phyloP scores from a whole-genome alignment of 2,797 vertebrate genomes.

The Myotis pilosus region DNA sequence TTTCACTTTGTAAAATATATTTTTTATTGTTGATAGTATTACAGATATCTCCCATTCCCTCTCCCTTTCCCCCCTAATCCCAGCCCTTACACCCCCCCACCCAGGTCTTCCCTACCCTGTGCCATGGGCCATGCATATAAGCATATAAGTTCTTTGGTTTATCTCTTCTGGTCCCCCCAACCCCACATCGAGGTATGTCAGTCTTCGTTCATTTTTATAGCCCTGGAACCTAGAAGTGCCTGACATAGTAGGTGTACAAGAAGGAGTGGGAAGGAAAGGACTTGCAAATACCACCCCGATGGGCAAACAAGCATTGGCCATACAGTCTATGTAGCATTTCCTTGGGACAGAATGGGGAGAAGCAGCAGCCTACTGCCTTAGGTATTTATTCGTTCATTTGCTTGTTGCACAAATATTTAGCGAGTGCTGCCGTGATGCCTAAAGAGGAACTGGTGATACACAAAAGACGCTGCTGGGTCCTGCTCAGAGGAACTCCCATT shows the following conservation, averaged over 20 bases:
- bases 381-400: background rate
- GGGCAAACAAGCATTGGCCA: background rate
- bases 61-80: too few species aligned
- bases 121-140: too few species aligned
- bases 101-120: too few species aligned
- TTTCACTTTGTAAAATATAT: background rate
- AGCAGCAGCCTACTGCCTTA: background rate
- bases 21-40: too few species aligned
- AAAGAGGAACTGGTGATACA: background rate
- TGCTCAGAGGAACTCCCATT: background rate
- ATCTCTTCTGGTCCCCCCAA: too few species aligned
- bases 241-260: background rate
- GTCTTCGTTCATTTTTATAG: slow-evolving; percentile 5
- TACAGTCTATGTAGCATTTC: background rate
- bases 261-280: background rate
- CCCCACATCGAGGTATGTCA: background rate
- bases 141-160: too few species aligned
- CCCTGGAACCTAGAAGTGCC: background rate
- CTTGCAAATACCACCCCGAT: background rate
- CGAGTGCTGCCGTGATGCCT: background rate
- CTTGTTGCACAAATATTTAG: background rate
- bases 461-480: background rate
- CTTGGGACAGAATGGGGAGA: background rate
- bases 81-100: too few species aligned
- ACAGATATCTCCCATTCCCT: too few species aligned